These are phyloP conservation scores for Pygoscelis adeliae DNA, from an alignment of 2,113 vertebrate genomes.

Conservation along the genomic window DNA sequence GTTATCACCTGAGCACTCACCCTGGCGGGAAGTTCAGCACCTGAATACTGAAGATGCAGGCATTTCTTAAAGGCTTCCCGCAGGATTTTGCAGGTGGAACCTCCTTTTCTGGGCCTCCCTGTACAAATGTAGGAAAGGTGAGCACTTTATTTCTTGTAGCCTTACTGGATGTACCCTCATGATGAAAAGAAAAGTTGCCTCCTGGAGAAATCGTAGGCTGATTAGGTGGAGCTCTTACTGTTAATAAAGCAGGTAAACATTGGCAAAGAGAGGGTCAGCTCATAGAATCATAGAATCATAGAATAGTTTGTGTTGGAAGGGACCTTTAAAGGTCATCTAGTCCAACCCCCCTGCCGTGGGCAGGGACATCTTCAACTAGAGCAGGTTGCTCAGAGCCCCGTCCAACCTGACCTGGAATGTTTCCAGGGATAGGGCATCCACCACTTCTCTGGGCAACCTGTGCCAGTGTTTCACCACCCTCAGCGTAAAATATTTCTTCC, in stretches of 20 bases:
- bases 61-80: background rate
- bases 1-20: slow-evolving; percentile 47
- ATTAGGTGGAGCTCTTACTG: background rate
- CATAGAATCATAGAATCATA: too few relatives aligned
- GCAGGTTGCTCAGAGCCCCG: too few relatives aligned
- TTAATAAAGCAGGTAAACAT: background rate
- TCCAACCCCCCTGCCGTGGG: too few relatives aligned
- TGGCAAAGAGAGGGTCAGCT: background rate
- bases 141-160: background rate
- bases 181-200: background rate
- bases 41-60: background rate
- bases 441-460: too few relatives aligned
- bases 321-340: too few relatives aligned
- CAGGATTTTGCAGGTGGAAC: background rate
- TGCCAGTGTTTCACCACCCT: too few relatives aligned
- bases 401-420: too few relatives aligned
- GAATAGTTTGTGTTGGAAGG: too few relatives aligned
- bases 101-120: background rate
- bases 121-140: background rate
- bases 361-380: too few relatives aligned
- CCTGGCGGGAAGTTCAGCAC: background rate
- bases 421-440: too few relatives aligned
- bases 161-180: background rate
- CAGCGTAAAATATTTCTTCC: too few relatives aligned
- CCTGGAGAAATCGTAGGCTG: background rate